Conservation (phyloP, 1,140 invertebrate species). For the Ericerus pela region DNA sequence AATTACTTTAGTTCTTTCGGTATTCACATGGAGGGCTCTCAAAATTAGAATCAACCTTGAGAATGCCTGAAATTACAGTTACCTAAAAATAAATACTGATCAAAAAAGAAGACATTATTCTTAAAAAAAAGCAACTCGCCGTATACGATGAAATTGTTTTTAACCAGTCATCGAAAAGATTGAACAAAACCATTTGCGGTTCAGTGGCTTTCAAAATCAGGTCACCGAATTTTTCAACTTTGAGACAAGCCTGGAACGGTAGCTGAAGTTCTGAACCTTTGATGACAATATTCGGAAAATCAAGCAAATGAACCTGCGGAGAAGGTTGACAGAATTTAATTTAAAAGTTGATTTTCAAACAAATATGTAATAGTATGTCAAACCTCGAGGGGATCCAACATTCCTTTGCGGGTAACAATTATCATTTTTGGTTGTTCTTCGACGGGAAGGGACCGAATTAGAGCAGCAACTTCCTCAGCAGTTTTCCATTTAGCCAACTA, state of each 20-base stretch:
- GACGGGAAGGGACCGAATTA: constrained; percentile 95
- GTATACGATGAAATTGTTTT: constrained; percentile 93
- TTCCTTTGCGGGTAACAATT: constrained; percentile 97
- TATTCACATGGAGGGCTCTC: constrained; percentile 94
- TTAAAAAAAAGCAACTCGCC: constrained; percentile 33
- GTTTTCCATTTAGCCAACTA: constrained; percentile 93
- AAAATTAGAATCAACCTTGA: constrained; percentile 93
- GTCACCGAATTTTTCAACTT: constrained; percentile 99
- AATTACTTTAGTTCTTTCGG: constrained; percentile 91
- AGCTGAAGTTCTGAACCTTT: constrained; percentile 95
- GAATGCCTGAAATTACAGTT: constrained; percentile 52
- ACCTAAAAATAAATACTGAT: neutral
- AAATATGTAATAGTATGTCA: constrained; percentile 10
- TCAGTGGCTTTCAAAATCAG: constrained; percentile 97
- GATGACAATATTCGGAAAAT: constrained; percentile 99
- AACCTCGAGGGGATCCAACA: constrained; percentile 94
- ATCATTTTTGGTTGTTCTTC: constrained; percentile 99
- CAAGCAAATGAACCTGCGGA: constrained; percentile 73
- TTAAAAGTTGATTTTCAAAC: neutral
- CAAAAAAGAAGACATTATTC: neutral
- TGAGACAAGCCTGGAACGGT: constrained; percentile 97
- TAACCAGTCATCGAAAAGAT: constrained; percentile 98
- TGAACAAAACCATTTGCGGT: constrained; percentile 99
- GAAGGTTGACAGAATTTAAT: neutral
- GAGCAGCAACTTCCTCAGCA: constrained; percentile 97